Conservation (phyloP, 2,113 vertebrate species). For the Mionectes macconnelli region DNA sequence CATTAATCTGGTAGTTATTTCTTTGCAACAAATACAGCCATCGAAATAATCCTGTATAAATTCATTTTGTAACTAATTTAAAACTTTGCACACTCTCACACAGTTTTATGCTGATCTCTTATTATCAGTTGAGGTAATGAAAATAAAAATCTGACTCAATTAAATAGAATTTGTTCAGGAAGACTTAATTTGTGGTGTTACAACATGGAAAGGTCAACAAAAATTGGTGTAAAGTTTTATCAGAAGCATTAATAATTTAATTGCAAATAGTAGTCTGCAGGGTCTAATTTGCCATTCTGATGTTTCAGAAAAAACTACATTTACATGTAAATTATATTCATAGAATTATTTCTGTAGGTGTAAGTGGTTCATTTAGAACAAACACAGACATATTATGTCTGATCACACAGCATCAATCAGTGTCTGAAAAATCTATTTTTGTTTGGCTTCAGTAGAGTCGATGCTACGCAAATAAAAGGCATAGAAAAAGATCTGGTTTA, state of each 20-base stretch:
- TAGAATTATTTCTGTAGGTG: constrained; percentile 81
- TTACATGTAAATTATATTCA: constrained; percentile 92
- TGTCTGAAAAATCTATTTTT: constrained; percentile 34
- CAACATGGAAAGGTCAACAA: constrained; percentile 79
- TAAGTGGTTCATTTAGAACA: constrained; percentile 63
- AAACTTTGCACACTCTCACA: constrained; percentile 18
- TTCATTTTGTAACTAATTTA: constrained; percentile 19
- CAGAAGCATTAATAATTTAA: constrained; percentile 87
- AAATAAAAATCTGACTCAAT: constrained; percentile 61
- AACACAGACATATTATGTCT: constrained; percentile 38
- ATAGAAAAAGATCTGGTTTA: background rate
- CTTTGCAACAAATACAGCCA: background rate
- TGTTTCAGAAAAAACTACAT: constrained; percentile 75
- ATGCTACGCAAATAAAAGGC: background rate
- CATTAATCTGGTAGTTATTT: background rate
- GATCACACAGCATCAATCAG: constrained; percentile 42
- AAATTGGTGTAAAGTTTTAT: constrained; percentile 80
- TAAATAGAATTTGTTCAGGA: constrained; percentile 63
- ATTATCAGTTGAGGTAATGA: constrained; percentile 35
- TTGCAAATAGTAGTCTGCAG: constrained; percentile 86
- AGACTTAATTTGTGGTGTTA: constrained; percentile 68
- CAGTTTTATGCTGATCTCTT: constrained; percentile 21
- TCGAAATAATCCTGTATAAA: background rate
- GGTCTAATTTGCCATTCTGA: constrained; percentile 80
- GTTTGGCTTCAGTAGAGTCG: constrained; percentile 4